Evolutionary conservation across 1,140 invertebrate genomes (phyloP).

Genomic region (Apolygus lucorum): DNA sequence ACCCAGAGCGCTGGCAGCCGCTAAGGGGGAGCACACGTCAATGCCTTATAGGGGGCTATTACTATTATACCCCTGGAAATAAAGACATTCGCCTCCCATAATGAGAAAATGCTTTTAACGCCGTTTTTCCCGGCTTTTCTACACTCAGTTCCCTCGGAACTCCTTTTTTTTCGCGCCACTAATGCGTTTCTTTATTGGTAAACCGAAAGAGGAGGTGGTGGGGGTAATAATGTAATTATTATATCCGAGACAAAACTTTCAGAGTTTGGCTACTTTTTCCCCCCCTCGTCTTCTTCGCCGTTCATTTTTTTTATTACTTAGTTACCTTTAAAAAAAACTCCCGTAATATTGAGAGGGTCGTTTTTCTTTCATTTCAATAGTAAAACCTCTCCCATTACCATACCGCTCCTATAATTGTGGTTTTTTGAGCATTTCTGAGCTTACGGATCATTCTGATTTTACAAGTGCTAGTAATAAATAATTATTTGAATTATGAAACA

Average conservation of each 20-base stretch:
- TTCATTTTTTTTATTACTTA: no score
- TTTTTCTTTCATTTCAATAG: no score
- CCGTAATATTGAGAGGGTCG: no score
- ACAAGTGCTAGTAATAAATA: no score
- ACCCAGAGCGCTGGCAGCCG: background rate
- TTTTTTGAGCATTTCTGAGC: no score
- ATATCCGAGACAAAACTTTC: slow-evolving; percentile 8
- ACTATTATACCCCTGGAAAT: background rate
- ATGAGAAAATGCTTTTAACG: slow-evolving; percentile 35
- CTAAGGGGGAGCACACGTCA: background rate
- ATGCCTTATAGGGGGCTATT: background rate
- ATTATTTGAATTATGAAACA: no score
- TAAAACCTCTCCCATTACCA: no score
- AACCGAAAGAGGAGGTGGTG: background rate
- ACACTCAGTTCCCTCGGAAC: no score
- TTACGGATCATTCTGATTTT: no score
- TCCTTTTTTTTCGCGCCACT: slow-evolving; percentile 7
- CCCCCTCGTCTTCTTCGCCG: background rate
- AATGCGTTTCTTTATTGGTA: slow-evolving; percentile 25
- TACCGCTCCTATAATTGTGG: no score
- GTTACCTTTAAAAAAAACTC: no score
- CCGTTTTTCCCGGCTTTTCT: slow-evolving; percentile 24
- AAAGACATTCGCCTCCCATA: slow-evolving; percentile 20
- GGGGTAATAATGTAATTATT: slow-evolving; percentile 18
- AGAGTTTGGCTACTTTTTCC: slow-evolving; percentile 1